Evolutionary conservation across 1,140 invertebrate species (phyloP), one percentile per base, ranked within the genome.

Genomic region (Drosophila willistoni): DNA sequence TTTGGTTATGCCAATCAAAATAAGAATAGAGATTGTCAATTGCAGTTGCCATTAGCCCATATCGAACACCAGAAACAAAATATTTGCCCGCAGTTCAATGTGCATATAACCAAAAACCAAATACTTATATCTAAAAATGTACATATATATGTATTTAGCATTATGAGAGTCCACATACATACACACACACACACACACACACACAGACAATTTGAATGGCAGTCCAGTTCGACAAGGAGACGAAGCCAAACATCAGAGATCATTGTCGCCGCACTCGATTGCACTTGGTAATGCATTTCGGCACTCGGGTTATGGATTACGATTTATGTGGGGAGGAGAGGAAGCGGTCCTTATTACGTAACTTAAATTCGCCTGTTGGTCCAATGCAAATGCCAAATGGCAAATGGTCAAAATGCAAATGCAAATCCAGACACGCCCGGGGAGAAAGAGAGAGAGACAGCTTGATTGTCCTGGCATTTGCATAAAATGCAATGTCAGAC

Each of bases 401-500:
- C 68, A 73, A 73, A 72, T 56, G 56, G 56, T 17, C 57, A 39
- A 19, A 80, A 56, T 64, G 59, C 51, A 41, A 74, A 67, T 73
- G 73, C 60, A 73, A 69, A 55, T 42, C n/a, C 47, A 57, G 42
- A 55, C 41, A 42, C 39, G 19, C 22, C 36, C 47, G 22, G 3
- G 17, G 4, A 6, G 42, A 7, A 3, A 10, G 44, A 51, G 3
- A 56, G 65, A 61, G 64, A 59, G 39, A 55, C 64, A 80, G 77
- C 72, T 68, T 79, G 72, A 83, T 84, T 85, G 78, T 81, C 68
- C 54, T 64, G 77, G 29, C 81, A 85, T 85, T 85, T 85, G 77
- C 81, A 84, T 84, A 73, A 85, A 84, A 84, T 71, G 70, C 68
- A 64, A 73, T 73, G 55, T 44, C 64, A 19, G 2, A 57, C 73